phyloP scores from a whole-genome alignment of 2,797 vertebrate species.

The Lutjanus campechanus region DNA sequence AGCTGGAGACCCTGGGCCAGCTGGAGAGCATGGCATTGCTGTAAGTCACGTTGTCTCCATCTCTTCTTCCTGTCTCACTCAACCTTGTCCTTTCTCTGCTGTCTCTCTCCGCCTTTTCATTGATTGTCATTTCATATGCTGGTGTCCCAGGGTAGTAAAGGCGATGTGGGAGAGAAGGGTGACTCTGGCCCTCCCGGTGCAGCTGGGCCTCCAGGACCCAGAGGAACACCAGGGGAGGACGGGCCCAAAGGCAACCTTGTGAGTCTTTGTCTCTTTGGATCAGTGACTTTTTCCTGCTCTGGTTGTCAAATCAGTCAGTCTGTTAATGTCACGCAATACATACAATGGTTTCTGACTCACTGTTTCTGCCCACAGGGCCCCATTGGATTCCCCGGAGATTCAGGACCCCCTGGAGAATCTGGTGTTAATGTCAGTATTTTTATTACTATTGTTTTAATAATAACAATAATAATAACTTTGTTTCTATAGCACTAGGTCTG shows the following conservation, averaged over 20 bases:
- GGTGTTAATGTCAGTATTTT: constrained; percentile 86
- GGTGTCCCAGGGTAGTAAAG: constrained; percentile 87
- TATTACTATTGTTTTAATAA: not conserved
- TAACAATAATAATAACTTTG: not conserved
- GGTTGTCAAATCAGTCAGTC: constrained; percentile 19
- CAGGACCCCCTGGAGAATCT: constrained; percentile 89
- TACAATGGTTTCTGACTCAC: constrained; percentile 2
- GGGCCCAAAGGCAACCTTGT: constrained; percentile 92
- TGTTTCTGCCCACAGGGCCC: constrained; percentile 85
- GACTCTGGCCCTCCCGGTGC: constrained; percentile 89
- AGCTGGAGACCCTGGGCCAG: constrained; percentile 88
- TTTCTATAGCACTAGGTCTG: no score
- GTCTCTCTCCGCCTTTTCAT: constrained; percentile 6
- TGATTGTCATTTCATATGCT: constrained; percentile 34
- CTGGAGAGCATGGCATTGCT: constrained; percentile 84
- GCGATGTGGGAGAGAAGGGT: constrained; percentile 93
- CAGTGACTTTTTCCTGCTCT: constrained; percentile 28
- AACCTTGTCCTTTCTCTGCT: constrained; percentile 6
- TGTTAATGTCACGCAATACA: constrained; percentile 23
- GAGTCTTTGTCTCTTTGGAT: constrained; percentile 67
- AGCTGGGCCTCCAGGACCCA: constrained; percentile 90
- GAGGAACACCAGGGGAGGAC: constrained; percentile 92
- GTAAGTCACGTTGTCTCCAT: constrained; percentile 83
- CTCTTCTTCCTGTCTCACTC: not conserved
- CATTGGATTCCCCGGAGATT: constrained; percentile 92